A percentile compares a stretch with the other conserved stretches of the same genome.
phyloP scores from a whole-genome alignment of 2,113 vertebrate genomes.

The Pyxicephalus adspersus region DNA sequence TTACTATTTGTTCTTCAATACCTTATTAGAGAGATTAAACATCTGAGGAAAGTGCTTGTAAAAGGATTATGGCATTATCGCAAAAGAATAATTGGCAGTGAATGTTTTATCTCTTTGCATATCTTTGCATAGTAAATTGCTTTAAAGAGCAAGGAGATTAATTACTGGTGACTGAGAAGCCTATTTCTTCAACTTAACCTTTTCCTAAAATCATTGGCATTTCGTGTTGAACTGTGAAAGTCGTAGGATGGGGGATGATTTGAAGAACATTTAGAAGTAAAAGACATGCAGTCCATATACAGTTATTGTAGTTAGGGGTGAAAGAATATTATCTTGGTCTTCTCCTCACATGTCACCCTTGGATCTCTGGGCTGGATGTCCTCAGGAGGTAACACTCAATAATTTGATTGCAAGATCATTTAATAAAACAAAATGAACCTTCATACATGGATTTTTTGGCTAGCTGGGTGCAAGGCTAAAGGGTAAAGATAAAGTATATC shows the following conservation, averaged over 20 bases:
- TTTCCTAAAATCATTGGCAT: constrained; percentile 49
- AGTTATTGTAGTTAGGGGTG: too few relatives aligned
- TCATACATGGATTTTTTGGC: too few relatives aligned
- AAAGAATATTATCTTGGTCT: too few relatives aligned
- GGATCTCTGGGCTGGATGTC: too few relatives aligned
- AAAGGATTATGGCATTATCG: constrained; percentile 63
- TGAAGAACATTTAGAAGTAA: not conserved
- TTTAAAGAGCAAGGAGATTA: constrained; percentile 55
- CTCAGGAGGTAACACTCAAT: too few relatives aligned
- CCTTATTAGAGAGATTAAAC: constrained; percentile 57
- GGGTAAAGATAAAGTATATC: too few relatives aligned
- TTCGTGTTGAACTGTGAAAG: constrained; percentile 37
- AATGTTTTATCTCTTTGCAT: constrained; percentile 58
- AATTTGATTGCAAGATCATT: too few relatives aligned
- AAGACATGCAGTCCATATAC: too few relatives aligned
- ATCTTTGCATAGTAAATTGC: constrained; percentile 60
- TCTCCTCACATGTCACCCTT: too few relatives aligned
- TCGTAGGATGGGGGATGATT: constrained; percentile 5
- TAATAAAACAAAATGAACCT: too few relatives aligned
- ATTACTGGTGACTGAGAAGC: constrained; percentile 53
- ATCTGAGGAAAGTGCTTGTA: constrained; percentile 59
- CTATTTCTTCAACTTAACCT: constrained; percentile 57
- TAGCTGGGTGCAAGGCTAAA: too few relatives aligned
- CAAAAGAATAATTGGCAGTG: constrained; percentile 62
- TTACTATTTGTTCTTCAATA: constrained; percentile 58